Percentiles rank a stretch among this genome's conserved stretches.
phyloP scores from a whole-genome alignment of 1,140 invertebrate genomes.

The Drosophila kurseongensis region DNA sequence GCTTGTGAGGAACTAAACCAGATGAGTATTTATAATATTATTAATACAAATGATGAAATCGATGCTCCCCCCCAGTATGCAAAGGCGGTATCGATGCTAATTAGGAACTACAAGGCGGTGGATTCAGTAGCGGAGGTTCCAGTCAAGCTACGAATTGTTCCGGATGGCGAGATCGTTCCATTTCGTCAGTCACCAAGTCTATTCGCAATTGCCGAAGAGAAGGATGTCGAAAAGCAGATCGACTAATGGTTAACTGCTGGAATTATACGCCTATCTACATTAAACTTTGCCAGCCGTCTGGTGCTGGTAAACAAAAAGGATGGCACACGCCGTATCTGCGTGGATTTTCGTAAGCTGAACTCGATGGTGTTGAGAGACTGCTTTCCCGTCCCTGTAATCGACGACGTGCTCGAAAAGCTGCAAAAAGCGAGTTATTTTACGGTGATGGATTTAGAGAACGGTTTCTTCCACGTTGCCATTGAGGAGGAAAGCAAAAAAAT shows the following conservation, averaged over 20 bases:
- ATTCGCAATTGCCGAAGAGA: neutral
- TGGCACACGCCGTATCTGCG: neutral
- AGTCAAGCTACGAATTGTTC: neutral
- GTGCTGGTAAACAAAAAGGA: slow-evolving; percentile 1
- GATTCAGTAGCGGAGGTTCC: neutral
- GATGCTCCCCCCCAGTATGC: neutral
- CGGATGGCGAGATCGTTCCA: slow-evolving; percentile 1
- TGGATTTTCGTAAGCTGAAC: neutral
- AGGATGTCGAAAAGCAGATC: neutral
- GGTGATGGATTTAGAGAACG: too few relatives aligned
- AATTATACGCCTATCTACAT: neutral
- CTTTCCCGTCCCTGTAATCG: neutral
- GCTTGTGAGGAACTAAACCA: slow-evolving; percentile 1
- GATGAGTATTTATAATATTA: neutral
- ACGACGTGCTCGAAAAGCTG: slow-evolving; percentile 2
- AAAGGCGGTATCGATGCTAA: neutral
- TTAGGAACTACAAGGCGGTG: neutral
- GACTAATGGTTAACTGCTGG: neutral
- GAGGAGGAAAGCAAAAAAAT: neutral
- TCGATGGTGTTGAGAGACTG: neutral
- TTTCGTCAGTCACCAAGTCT: neutral
- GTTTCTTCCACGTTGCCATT: too few relatives aligned
- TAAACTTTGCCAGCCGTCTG: neutral
- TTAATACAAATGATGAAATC: neutral
- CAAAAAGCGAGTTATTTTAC: neutral